Evolutionary conservation across 2,797 vertebrate genomes (phyloP).

Genomic region (Enteromius thamalakanensis): DNA sequence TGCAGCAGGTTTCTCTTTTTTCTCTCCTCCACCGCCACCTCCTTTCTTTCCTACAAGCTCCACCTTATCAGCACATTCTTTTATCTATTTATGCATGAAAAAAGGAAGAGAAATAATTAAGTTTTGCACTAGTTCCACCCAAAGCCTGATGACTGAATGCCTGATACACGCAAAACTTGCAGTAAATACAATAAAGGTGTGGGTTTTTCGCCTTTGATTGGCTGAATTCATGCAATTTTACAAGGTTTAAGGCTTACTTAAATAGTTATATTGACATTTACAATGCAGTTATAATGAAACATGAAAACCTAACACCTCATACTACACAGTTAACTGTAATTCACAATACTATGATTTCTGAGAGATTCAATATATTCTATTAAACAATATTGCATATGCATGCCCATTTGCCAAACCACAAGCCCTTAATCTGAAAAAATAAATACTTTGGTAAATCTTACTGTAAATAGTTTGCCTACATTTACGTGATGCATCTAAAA

Average conservation of each 20-base stretch:
- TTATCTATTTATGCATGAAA: conserved; percentile 81
- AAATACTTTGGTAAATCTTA: not conserved
- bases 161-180: not conserved
- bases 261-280: not conserved
- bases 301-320: not conserved
- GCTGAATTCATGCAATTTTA: not conserved
- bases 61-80: conserved; percentile 93
- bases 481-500: not conserved
- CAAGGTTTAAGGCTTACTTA: not conserved
- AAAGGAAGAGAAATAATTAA: not conserved
- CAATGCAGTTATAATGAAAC: not conserved
- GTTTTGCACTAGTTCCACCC: not conserved
- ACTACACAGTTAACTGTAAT: not conserved
- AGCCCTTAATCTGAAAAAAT: not conserved
- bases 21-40: conserved; percentile 67
- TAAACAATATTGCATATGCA: not conserved
- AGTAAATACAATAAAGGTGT: not conserved
- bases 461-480: not conserved
- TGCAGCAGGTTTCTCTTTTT: conserved; percentile 83
- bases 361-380: not conserved
- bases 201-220: not conserved
- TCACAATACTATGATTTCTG: not conserved
- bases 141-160: not conserved
- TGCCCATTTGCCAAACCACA: not conserved
- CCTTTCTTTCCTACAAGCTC: conserved; percentile 85